Conservation (phyloP, 2,888 invertebrate species). For the Dorcus parallelipipedus region DNA sequence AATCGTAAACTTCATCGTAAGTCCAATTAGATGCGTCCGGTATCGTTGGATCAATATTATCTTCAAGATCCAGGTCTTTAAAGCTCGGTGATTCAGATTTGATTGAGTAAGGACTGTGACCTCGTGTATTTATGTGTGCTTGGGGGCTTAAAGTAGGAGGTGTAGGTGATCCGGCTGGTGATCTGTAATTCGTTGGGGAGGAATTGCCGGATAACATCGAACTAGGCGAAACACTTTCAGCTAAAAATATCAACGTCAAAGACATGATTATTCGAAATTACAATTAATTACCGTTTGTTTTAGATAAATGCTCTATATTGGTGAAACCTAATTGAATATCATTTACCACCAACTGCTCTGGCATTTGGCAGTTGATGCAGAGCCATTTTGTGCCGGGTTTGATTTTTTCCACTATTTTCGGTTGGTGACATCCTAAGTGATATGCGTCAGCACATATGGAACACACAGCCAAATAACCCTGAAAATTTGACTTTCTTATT, state of each 20-base stretch:
- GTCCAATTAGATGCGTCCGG: conserved; percentile 83
- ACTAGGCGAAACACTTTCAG: conserved; percentile 7
- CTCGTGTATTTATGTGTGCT: conserved; percentile 20
- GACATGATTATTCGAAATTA: background rate
- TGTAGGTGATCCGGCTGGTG: conserved; percentile 35
- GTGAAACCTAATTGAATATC: conserved; percentile 45
- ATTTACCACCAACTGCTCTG: conserved; percentile 43
- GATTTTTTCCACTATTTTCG: conserved; percentile 58
- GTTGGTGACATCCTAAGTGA: conserved; percentile 77
- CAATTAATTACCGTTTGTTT: background rate
- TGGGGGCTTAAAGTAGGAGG: conserved; percentile 45
- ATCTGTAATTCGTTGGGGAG: conserved; percentile 28
- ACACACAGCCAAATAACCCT: conserved; percentile 65
- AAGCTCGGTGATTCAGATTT: conserved; percentile 35
- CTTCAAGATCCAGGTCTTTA: conserved; percentile 38
- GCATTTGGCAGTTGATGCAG: conserved; percentile 62
- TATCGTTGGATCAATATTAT: conserved; percentile 60
- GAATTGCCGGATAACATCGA: conserved; percentile 26
- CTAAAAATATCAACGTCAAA: background rate
- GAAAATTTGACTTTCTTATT: background rate
- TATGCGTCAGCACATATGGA: conserved; percentile 82
- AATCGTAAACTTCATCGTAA: conserved; percentile 76
- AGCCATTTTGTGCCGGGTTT: conserved; percentile 67
- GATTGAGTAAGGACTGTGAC: conserved; percentile 18
- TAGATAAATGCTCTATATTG: conserved; percentile 23